Evolutionary conservation across 2,888 invertebrate genomes (phyloP).

Genomic region (Drosophila siamana): DNA sequence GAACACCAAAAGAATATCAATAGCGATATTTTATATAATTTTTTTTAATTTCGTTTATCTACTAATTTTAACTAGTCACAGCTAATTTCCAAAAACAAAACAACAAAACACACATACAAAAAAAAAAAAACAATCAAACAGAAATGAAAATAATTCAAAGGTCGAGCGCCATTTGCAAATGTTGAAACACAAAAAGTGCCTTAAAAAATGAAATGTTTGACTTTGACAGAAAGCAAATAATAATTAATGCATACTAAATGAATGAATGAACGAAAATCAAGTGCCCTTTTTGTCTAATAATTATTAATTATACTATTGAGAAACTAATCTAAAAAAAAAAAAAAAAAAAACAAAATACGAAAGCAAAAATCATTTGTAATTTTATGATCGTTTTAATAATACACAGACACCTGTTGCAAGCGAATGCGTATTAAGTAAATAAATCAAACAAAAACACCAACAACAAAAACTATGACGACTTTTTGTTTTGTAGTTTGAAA

Average conservation of each 20-base stretch:
- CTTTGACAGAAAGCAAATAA: constrained; percentile 39
- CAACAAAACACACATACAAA: constrained; percentile 31
- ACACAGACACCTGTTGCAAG: constrained; percentile 79
- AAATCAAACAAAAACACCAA: constrained; percentile 59
- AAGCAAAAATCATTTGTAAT: constrained; percentile 41
- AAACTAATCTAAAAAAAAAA: constrained; percentile 34
- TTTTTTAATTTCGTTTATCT: constrained; percentile 66
- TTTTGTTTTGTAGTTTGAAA: constrained; percentile 9
- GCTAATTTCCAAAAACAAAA: constrained; percentile 76
- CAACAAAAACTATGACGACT: constrained; percentile 17
- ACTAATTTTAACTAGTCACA: constrained; percentile 82
- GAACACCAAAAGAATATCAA: constrained; percentile 33
- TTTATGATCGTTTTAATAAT: constrained; percentile 66
- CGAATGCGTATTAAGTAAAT: constrained; percentile 72
- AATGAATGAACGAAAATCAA: constrained; percentile 17
- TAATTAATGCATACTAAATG: constrained; percentile 4
- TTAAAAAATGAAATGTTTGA: constrained; percentile 65
- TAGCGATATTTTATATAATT: constrained; percentile 50
- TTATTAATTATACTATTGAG: constrained; percentile 39
- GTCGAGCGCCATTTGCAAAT: constrained; percentile 42
- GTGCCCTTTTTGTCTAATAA: constrained; percentile 59
- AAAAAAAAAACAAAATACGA: neutral
- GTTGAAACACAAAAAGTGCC: constrained; percentile 69
- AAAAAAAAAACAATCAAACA: constrained; percentile 30
- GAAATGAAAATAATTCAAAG: constrained; percentile 33